Percentiles rank a stretch among this genome's conserved stretches.
Conservation (phyloP, 2,888 invertebrate genomes). For the Cyaniris semiargus region DNA sequence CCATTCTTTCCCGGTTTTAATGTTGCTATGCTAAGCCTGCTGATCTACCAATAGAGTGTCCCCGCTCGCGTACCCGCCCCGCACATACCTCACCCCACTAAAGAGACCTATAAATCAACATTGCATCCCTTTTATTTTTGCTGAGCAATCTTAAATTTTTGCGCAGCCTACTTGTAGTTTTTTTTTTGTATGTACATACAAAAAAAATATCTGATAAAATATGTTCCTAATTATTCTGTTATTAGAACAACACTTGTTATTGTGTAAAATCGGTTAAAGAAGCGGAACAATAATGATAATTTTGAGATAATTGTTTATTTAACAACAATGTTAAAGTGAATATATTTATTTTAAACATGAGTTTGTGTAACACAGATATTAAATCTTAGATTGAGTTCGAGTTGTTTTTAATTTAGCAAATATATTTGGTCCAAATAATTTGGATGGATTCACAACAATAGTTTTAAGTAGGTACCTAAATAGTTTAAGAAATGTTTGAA, state of each 20-base stretch:
- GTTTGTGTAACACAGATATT: neutral
- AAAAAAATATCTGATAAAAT: neutral
- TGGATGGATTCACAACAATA: neutral
- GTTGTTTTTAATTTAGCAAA: neutral
- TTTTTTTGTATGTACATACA: neutral
- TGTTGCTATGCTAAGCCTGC: no score
- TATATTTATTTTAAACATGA: neutral
- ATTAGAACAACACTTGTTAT: conserved; percentile 12
- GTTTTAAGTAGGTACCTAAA: neutral
- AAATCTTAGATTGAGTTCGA: neutral
- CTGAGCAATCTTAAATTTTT: neutral
- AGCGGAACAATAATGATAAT: neutral
- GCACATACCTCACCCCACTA: no score
- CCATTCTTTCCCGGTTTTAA: no score
- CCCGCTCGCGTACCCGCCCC: no score
- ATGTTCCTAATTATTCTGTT: neutral
- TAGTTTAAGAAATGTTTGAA: neutral
- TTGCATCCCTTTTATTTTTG: neutral
- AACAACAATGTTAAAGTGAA: neutral
- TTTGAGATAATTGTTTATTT: neutral
- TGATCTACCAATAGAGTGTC: no score
- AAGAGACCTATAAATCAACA: no score
- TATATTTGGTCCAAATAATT: neutral
- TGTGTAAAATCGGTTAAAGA: neutral
- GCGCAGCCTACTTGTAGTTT: neutral